A percentile compares a stretch with the other conserved stretches of the same genome.
Evolutionary conservation across 1,140 invertebrate genomes (phyloP).

Genomic region (Cepaea nemoralis): DNA sequence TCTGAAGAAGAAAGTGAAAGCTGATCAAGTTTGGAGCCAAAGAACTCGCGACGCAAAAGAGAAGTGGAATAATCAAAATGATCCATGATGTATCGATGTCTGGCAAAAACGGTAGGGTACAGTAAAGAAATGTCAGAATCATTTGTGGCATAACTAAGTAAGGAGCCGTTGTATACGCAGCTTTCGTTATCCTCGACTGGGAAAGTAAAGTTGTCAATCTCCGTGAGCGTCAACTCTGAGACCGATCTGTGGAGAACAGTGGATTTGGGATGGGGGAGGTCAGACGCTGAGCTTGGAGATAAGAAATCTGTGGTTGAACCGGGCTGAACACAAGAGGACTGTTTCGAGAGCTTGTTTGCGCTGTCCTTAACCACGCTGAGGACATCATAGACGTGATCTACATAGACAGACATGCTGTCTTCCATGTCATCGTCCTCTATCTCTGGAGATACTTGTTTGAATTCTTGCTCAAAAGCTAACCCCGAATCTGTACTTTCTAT

Average conservation of each 20-base stretch:
- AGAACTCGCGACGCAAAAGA: neutral
- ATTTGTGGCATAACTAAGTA: neutral
- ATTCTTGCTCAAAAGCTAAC: neutral
- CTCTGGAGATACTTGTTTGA: neutral
- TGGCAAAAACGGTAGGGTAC: neutral
- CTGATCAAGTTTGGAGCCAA: neutral
- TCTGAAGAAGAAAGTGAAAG: too few species aligned
- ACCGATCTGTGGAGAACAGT: neutral
- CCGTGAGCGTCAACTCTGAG: neutral
- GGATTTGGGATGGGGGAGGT: neutral
- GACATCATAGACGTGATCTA: constrained; percentile 39
- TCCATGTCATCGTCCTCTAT: neutral
- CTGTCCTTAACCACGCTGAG: constrained; percentile 12
- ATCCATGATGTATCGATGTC: neutral
- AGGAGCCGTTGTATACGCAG: constrained; percentile 34
- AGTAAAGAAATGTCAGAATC: neutral
- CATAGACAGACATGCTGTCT: neutral
- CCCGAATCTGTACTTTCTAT: neutral
- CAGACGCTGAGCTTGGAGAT: neutral
- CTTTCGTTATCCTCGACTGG: constrained; percentile 6
- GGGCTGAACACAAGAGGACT: neutral
- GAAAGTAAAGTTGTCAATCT: neutral
- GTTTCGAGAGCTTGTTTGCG: neutral
- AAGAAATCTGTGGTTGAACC: neutral
- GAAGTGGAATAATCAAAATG: neutral